Base-by-base conservation (phyloP, 2,797 vertebrate genomes). In the Coreius guichenoti region DNA sequence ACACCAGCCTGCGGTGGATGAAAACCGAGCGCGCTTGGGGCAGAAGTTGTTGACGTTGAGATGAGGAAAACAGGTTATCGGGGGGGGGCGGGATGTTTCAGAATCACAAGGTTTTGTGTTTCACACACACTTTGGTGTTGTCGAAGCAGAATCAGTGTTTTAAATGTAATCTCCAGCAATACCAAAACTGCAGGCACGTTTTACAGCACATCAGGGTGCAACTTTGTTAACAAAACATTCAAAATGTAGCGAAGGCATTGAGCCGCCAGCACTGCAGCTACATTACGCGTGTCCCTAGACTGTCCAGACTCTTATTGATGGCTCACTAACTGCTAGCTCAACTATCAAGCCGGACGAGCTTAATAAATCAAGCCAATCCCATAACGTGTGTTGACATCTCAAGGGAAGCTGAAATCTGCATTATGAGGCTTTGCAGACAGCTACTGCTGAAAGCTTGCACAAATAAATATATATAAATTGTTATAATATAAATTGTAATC, bases 51-150 rank as follows among this genome's bases (percentile, higher is more conserved):
- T 73, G 70, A 73, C 8, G 43, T 26, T 29, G 45, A 73, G 73
- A 54, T 31, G 72, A 74, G 72, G 16, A 49, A 17, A 49, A 31
- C 19, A 49, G 26, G 26, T 16, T 45, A 29, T 54, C 73, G 1
- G 8, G 3, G 33, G 21, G 49, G 54, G 47, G 54, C 39, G 39
- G 58, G 33, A 58, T 58, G 67, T 19, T 36, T n/a, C 65, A 69
- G 11, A 36, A 47, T 56, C 31, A n/a, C 51, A 56, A 56, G 74
- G 12, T 76, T 75, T 76, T 76, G 29, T 56, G 26, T 70, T 54
- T 56, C 47, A 5, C 47, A 21, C 80, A 72, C 51, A 23, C 69
- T 43, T 36, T 58, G 51, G 4, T 11, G 3, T 16, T 61, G 26
- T 16, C n/a, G 5, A 73, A 61, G 9, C 49, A 4, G 14, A 6